Percentiles rank a stretch among this genome's conserved stretches.
Conservation (phyloP, 2,113 vertebrate genomes). For the Oryzias celebensis region DNA sequence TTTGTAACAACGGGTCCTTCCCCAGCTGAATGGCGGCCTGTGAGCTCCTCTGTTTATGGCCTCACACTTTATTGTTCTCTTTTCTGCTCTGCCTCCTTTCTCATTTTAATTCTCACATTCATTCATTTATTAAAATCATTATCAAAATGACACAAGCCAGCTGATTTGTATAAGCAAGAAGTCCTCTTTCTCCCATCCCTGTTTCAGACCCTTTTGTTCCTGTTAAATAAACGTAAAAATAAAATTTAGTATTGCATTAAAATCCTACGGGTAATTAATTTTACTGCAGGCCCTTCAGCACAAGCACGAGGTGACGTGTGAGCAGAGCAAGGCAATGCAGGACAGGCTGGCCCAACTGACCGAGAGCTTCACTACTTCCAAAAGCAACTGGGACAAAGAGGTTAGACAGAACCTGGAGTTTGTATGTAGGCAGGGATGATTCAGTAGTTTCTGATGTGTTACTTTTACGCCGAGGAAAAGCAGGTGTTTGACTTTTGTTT, state of each 20-base stretch:
- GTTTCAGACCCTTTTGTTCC: conserved; percentile 87
- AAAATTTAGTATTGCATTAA: conserved; percentile 99
- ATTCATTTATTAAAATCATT: conserved; percentile 98
- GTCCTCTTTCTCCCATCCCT: conserved; percentile 59
- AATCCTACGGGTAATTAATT: conserved; percentile 98
- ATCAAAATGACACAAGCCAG: conserved; percentile 92
- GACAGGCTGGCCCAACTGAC: conserved; percentile 85
- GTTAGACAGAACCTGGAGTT: conserved; percentile 60
- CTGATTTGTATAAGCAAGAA: conserved; percentile 91
- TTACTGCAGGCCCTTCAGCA: conserved; percentile 96
- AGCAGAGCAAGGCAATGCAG: conserved; percentile 86
- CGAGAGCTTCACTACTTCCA: conserved; percentile 80
- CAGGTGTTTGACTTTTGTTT: conserved; percentile 8
- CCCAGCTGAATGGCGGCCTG: conserved; percentile 88
- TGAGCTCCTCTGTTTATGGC: conserved; percentile 91
- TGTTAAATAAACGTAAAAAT: conserved; percentile 97
- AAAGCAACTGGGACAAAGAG: conserved; percentile 82
- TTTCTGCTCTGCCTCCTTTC: conserved; percentile 79
- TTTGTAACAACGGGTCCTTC: conserved; percentile 80
- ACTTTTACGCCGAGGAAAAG: not conserved
- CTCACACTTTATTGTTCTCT: conserved; percentile 84
- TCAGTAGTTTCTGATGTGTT: no score
- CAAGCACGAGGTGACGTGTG: conserved; percentile 91
- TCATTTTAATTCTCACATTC: conserved; percentile 88
- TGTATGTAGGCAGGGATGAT: not conserved